These are phyloP conservation scores for Dynastes grantii DNA, from an alignment of 2,888 invertebrate species.

Conservation along the genomic window DNA sequence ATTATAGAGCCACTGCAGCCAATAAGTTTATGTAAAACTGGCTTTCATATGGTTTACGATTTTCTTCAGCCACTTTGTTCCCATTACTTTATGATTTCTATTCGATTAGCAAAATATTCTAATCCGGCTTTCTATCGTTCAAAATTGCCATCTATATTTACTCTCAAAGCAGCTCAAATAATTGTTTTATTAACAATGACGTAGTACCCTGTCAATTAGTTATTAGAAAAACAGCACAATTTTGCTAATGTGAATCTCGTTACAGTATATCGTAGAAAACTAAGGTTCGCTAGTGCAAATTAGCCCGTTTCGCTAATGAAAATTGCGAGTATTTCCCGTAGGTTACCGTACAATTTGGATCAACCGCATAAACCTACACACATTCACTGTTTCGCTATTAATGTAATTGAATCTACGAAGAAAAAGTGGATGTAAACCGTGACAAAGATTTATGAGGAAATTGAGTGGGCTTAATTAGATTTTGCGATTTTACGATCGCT, in stretches of 20 bases:
- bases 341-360: background rate
- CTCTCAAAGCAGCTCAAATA: too few species aligned
- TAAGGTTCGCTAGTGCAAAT: background rate
- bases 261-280: background rate
- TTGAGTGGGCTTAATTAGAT: conserved; percentile 22
- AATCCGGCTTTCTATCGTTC: too few species aligned
- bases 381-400: conserved; percentile 1
- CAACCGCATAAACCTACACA: conserved; percentile 6
- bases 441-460: conserved; percentile 32
- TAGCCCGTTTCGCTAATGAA: conserved; percentile 6
- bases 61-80: too few species aligned
- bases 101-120: too few species aligned
- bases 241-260: background rate
- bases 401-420: conserved; percentile 40
- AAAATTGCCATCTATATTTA: too few species aligned
- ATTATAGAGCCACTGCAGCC: too few species aligned
- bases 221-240: too few species aligned
- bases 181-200: too few species aligned
- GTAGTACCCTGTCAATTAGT: too few species aligned
- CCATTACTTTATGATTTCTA: too few species aligned
- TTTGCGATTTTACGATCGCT: conserved; percentile 28
- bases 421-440: conserved; percentile 28
- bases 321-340: conserved; percentile 1
- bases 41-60: too few species aligned
- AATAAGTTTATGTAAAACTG: too few species aligned